Evolutionary conservation across 92 coral and sea anemone genomes (phyloP), one percentile per base, ranked within the genome.

Genomic region (Bergia puertoricense): DNA sequence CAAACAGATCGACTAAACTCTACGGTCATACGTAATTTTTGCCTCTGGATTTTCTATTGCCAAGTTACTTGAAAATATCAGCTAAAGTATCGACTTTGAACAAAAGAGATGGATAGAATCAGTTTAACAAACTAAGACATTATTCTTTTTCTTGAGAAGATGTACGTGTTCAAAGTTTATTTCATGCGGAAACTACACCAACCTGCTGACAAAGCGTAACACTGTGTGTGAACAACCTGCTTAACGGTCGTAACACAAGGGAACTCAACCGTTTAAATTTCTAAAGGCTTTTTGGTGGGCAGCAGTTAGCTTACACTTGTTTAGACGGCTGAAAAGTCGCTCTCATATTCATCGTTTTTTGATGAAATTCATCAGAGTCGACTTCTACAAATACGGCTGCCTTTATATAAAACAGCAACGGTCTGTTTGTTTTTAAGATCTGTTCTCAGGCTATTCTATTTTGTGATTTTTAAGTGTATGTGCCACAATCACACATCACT

Each of bases 61-160:
- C 76, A 81, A 81, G 76, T 62, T 81, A 66, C 18, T 43, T 66
- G 40, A 45, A 82, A 82, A 62, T 36, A 37, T 23, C 82, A 23
- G 5, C 74, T 39, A 50, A 51, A 79, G 82, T 79, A 79, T 79
- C 38, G 66, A 8, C 50, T 50, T 8, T 23, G 41, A 45, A n/a
- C 42, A 0, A 22, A 13, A 8, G 4, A 77, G 57, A 13, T 45
- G 45, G 59, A 13, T 45, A 77, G 59, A 77, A 62, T 14, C 43
- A 7, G 23, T 3, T 14, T 16, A 16, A 42, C 69, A 81, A 65
- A 13, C 37, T 79, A 2, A 46, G 1, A 14, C 37, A 18, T 8
- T 23, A 48, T 30, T 79, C 56, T 46, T 4, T 46, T 43, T 38
- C 66, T 78, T 46, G 82, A 56, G 40, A 30, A 30, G 22, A 79